A percentile compares a stretch with the other conserved stretches of the same genome.
Conservation (phyloP, 1,140 invertebrate genomes). For the Macrobrachium rosenbergii region DNA sequence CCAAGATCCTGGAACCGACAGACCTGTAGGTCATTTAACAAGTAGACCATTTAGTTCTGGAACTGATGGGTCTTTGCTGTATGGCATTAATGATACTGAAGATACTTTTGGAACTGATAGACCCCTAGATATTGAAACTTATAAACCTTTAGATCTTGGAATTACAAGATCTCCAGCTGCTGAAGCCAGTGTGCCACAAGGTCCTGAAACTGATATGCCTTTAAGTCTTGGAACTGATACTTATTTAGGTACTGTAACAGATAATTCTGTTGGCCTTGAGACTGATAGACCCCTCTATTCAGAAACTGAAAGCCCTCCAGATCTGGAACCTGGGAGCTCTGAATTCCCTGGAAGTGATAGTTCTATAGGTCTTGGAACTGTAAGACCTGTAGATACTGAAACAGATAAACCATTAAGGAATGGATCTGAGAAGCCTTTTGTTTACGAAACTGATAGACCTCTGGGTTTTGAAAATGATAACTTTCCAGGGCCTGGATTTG, state of each 20-base stretch:
- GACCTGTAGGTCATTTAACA: background rate
- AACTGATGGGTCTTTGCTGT: too few relatives aligned
- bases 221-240: background rate
- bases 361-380: background rate
- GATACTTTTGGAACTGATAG: background rate
- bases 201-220: background rate
- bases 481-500: background rate
- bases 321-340: background rate
- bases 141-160: too few relatives aligned
- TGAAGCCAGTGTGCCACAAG: background rate
- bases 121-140: too few relatives aligned
- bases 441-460: background rate
- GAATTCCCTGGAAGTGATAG: background rate
- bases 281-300: background rate
- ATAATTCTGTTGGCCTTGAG: too few relatives aligned
- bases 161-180: background rate
- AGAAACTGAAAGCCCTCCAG: background rate
- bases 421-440: background rate
- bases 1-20: background rate
- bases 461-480: background rate
- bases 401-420: background rate
- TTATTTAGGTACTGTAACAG: too few relatives aligned
- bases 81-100: too few relatives aligned
- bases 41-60: too few relatives aligned
- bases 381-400: background rate